These are phyloP conservation scores for Leptopilina boulardi DNA, from an alignment of 1,140 invertebrate genomes.

Conservation along the genomic window DNA sequence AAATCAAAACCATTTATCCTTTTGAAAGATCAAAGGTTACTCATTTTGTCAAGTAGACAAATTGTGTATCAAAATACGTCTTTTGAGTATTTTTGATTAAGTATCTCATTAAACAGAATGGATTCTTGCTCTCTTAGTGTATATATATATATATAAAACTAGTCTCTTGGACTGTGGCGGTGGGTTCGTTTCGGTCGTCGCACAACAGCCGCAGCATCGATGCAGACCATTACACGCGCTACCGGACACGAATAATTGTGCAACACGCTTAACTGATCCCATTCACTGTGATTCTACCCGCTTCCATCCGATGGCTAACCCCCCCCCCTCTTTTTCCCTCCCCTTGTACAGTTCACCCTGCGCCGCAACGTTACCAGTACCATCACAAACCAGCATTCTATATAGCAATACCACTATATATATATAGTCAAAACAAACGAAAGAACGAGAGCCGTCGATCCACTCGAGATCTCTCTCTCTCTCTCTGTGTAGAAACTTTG, in stretches of 20 bases:
- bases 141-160: neutral
- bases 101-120: no score
- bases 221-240: constrained; percentile 76
- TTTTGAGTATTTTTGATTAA: no score
- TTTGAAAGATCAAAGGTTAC: no score
- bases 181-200: constrained; percentile 61
- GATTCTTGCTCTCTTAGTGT: no score
- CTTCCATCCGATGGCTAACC: constrained; percentile 66
- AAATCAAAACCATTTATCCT: no score
- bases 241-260: constrained; percentile 76
- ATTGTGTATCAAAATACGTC: no score
- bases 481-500: constrained; percentile 47
- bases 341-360: constrained; percentile 59
- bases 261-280: constrained; percentile 76
- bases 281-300: constrained; percentile 73
- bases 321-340: constrained; percentile 58
- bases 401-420: constrained; percentile 51
- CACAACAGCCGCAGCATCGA: constrained; percentile 74
- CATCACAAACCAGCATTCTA: constrained; percentile 55
- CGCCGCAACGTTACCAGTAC: constrained; percentile 52
- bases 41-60: no score
- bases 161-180: constrained; percentile 25
- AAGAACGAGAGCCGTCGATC: constrained; percentile 51
- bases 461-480: constrained; percentile 30
- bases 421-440: constrained; percentile 41